Evolutionary conservation across 2,888 invertebrate genomes (phyloP).

Genomic region (Brachycybe producta): DNA sequence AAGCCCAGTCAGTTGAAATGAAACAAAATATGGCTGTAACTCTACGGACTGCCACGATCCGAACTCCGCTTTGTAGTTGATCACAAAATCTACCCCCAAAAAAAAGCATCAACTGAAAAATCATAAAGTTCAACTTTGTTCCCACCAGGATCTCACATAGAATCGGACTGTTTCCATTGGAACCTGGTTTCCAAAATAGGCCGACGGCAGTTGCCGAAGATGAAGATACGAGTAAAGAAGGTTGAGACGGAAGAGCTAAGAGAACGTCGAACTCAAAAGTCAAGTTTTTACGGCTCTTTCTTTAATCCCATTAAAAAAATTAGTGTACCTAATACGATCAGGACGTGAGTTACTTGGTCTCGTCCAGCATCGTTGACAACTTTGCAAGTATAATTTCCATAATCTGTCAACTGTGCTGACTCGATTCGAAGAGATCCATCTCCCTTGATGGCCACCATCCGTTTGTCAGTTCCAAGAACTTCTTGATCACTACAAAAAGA

Average conservation of each 20-base stretch:
- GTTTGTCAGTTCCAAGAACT: neutral
- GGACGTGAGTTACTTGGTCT: conserved; percentile 1
- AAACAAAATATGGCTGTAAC: conserved; percentile 12
- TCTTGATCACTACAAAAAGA: neutral
- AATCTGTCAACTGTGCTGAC: neutral
- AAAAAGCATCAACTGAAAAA: neutral
- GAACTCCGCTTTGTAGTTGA: conserved; percentile 14
- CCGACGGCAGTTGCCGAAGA: conserved; percentile 2
- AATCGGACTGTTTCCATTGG: conserved; percentile 1
- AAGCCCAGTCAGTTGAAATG: conserved; percentile 1
- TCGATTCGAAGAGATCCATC: conserved; percentile 9
- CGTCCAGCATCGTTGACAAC: conserved; percentile 10
- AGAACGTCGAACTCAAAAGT: neutral
- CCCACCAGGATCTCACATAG: too few species aligned
- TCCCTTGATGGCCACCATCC: neutral
- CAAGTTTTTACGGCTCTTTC: too few species aligned
- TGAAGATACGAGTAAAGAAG: conserved; percentile 1
- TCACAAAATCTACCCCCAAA: conserved; percentile 1
- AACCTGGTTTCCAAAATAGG: conserved; percentile 5
- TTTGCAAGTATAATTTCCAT: conserved; percentile 15
- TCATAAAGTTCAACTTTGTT: too few species aligned
- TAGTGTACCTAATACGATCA: conserved; percentile 10
- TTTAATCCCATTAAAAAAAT: too few species aligned
- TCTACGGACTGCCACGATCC: conserved; percentile 7
- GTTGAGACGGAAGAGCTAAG: conserved; percentile 7